Base-by-base conservation (phyloP, 1,140 invertebrate species). In the Diprion similis region DNA sequence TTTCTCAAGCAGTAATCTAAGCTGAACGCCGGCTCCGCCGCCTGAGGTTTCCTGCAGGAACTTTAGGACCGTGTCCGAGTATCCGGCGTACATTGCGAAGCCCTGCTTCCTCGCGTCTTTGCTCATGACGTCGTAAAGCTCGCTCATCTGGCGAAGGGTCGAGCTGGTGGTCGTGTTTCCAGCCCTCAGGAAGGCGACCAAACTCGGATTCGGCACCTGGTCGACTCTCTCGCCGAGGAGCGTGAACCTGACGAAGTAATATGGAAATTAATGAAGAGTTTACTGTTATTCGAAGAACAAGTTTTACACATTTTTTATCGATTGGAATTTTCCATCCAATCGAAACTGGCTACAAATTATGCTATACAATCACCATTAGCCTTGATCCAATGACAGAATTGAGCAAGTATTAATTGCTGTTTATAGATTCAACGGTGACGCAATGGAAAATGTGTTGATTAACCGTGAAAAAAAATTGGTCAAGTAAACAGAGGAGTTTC, bases 51-150 rank as follows among this genome's bases (percentile, higher is more conserved):
- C 79, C 51, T 81, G 71, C 1, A 87, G 69, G 17, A 67, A 79
- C 15, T 82, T 78, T 8, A 87, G 73, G 19, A 87, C 79, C 8
- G 78, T 77, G 68, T 87, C 80, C 4, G 85, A 84, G 66, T 85
- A 87, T 46, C 85, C 85, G 0, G 84, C 72, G 71, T 79, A 87
- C 65, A 82, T 84, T 0, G 80, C 81, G 46, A 83, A 85, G 8
- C 85, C 85, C 70, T 87, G 85, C 51, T 83, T 85, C 37, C 83
- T 85, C 13, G 85, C 85, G 68, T 87, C 85, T 68, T 86, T 86
- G 70, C 84, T 86, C 37, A 86, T 71, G 37, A 80, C 76, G 37
- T 87, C 85, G 73, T 87, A 87, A 8, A 87, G 77, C 7, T 73
- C 73, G 0, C 84, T 85, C 7, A 87, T 75, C 71, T 85, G 79